Base-by-base conservation (phyloP, 2,113 vertebrate genomes). In the Syrmaticus mikado region DNA sequence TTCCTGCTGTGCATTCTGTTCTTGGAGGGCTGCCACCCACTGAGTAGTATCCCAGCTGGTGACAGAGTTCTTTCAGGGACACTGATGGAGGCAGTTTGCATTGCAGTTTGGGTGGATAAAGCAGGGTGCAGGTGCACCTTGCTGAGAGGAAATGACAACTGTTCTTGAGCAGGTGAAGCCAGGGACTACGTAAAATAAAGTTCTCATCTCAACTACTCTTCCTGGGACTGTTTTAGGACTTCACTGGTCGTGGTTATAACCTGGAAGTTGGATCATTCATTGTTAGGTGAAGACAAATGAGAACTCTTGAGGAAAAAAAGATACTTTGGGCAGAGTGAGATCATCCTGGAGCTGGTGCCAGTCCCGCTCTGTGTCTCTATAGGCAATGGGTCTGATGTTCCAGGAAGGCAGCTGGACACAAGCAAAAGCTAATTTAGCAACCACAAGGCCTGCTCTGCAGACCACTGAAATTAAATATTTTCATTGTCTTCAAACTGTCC, bases 41-140 rank as follows among this genome's bases (percentile, higher is more conserved):
- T 94, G 88, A 95, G 68, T 57, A 43, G 30, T 38, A 64, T 70
- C 82, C 80, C 93, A 94, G 93, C 77, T 86, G 90, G 21, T 3
- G 41, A 62, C 80, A 87, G 76, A 61, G 89, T 89, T 95, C 92
- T 93, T 57, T 91, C 86, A 92, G 84, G 89, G 92, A 92, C 90
- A 88, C 66, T 6, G 88, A 6, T 61, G 86, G 80, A 27, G 84
- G 6, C 45, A 74, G 73, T 55, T 79, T 46, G 68, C 53, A 2
- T 36, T 75, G 61, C 82, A 74, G 65, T 46, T 3, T 45, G 71
- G 38, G 36, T 53, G 76, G 34, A n/a, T 38, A 4, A 36, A 24
- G 82, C 67, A 38, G 64, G 80, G 70, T 16, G 38, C 64, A 66
- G 66, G 65, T 55, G 18, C 21, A 5, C 52, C 52, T 30, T 41